phyloP scores from a whole-genome alignment of 2,888 invertebrate species.

The Rotaria magnacalcarata region DNA sequence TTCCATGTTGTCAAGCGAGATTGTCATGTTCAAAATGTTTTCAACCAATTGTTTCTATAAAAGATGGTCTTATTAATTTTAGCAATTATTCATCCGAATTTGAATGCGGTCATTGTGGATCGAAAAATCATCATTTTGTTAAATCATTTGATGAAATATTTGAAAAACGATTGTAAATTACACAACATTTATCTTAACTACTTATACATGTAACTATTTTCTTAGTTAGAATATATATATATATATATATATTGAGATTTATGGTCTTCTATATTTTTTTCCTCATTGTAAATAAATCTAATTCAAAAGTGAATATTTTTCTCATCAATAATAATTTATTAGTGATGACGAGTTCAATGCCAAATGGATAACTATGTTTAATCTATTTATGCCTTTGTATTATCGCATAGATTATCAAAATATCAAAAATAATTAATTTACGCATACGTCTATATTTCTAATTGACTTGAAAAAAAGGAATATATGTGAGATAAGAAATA shows the following conservation, averaged over 20 bases:
- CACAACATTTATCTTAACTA: neutral
- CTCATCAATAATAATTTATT: neutral
- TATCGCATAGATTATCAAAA: neutral
- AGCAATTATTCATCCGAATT: slow-evolving; percentile 39
- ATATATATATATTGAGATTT: no score
- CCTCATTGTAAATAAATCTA: neutral
- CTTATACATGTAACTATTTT: neutral
- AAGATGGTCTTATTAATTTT: slow-evolving; percentile 34
- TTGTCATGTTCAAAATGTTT: slow-evolving; percentile 37
- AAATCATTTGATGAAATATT: slow-evolving; percentile 32
- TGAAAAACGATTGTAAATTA: slow-evolving; percentile 12
- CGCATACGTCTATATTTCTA: neutral
- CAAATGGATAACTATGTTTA: neutral
- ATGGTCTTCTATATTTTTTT: neutral
- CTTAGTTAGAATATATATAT: neutral
- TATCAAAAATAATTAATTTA: neutral
- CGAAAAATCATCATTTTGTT: slow-evolving; percentile 38
- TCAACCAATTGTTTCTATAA: slow-evolving; percentile 17
- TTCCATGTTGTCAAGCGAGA: slow-evolving; percentile 43
- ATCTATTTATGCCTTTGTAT: neutral
- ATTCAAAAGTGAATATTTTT: neutral
- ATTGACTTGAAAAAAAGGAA: neutral
- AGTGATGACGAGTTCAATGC: neutral
- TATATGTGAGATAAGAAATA: neutral
- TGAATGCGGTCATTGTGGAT: slow-evolving; percentile 39